phyloP scores from a whole-genome alignment of 2,113 vertebrate genomes.

The Mastomys coucha region DNA sequence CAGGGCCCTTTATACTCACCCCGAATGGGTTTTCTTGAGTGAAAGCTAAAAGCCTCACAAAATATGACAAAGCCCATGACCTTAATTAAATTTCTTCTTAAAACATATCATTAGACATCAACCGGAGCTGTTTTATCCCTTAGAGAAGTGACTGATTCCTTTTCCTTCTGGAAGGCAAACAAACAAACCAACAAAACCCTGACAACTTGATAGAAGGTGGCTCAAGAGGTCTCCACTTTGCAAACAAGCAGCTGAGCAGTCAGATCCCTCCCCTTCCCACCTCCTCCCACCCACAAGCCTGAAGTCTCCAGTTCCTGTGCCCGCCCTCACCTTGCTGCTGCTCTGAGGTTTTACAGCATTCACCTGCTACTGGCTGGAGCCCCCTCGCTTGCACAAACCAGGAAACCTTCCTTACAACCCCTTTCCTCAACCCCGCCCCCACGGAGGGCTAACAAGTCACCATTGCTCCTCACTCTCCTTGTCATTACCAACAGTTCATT shows the following conservation, averaged over 20 bases:
- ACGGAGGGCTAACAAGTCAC: too few species aligned
- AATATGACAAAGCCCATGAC: conserved; percentile 40
- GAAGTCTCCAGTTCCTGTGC: neutral
- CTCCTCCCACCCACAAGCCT: neutral
- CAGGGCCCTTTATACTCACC: neutral
- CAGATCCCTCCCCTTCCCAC: too few species aligned
- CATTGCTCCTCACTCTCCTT: too few species aligned
- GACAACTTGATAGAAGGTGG: neutral
- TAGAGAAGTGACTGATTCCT: neutral
- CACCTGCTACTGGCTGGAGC: too few species aligned
- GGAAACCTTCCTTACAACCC: too few species aligned
- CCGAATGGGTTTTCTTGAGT: neutral
- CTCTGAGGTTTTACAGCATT: neutral
- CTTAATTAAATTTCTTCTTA: conserved; percentile 53
- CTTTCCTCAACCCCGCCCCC: too few species aligned
- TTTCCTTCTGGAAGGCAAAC: conserved; percentile 52
- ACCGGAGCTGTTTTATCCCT: neutral
- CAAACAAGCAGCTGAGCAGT: neutral
- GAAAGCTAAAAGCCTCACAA: conserved; percentile 42
- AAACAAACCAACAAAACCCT: neutral
- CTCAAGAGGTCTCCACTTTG: neutral
- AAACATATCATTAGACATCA: conserved; percentile 61
- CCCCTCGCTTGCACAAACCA: too few species aligned
- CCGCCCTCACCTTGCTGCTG: neutral
- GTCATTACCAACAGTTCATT: neutral